Evolutionary conservation across 1,140 invertebrate genomes (phyloP), one percentile per base, ranked within the genome.

Genomic region (Bombus superbus): DNA sequence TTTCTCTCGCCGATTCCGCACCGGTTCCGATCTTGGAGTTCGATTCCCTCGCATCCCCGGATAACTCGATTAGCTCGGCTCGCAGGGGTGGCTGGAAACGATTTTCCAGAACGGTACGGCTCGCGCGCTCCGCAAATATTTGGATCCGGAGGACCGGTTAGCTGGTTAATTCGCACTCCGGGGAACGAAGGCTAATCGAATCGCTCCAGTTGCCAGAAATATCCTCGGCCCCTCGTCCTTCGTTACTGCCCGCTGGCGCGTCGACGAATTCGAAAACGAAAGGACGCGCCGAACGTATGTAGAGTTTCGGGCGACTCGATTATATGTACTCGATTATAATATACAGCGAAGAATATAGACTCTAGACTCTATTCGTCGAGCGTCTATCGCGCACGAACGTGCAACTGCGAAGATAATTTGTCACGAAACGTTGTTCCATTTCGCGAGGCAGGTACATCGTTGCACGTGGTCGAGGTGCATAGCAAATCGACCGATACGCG

Each of bases 121-220:
- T 69, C 10, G 25, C 38, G 42, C 32, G 72, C 42, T 44, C n/a
- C 28, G 72, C 72, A 74, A 74, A 74, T 74, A 74, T 74, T 74
- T 74, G 72, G 72, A 73, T 73, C 71, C 15, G 11, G 11, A n/a
- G 71, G 28, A 47, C 72, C 42, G 72, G 72, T 32, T 42, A 74
- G 72, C 47, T 74, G 8, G 72, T 74, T 74, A 74, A 74, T 74
- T 74, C 72, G 40, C 42, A 28, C 72, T 42, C 42, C 2, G 15
- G 28, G 42, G n/a, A 32, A 74, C 72, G 72, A 74, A 47, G 72
- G 72, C 47, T 74, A 74, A 74, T 74, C 11, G 72, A 74, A 74
- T 74, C 72, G 72, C 32, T 25, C 35, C 72, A 25, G 38, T 40
- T 71, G 28, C 38, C 38, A 71, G 68, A 71, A 40, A 71, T 71